phyloP scores from a whole-genome alignment of 2,888 invertebrate species.

The Pammene fasciana region DNA sequence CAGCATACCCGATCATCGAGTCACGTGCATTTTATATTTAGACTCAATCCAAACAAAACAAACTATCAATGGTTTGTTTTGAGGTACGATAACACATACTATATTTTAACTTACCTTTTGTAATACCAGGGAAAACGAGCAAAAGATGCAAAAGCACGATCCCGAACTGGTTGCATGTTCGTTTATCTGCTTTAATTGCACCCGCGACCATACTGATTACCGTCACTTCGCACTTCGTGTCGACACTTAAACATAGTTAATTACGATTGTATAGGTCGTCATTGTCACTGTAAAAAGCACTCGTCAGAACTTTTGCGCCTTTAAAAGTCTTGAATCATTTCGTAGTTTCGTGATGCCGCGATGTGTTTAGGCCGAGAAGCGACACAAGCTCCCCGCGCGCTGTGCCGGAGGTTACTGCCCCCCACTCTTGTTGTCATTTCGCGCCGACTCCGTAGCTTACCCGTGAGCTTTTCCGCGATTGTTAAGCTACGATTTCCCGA shows the following conservation, averaged over 20 bases:
- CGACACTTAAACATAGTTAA: conserved; percentile 57
- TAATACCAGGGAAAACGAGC: conserved; percentile 60
- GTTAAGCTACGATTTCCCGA: conserved; percentile 53
- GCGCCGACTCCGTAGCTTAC: conserved; percentile 78
- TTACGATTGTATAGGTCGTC: neutral
- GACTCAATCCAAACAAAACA: conserved; percentile 9
- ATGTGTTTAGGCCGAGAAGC: conserved; percentile 60
- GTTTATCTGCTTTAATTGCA: conserved; percentile 74
- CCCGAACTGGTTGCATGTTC: conserved; percentile 73
- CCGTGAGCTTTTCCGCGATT: conserved; percentile 63
- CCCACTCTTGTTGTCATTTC: conserved; percentile 74
- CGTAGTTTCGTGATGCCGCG: conserved; percentile 72
- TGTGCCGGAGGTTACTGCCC: conserved; percentile 75
- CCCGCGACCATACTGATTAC: conserved; percentile 72
- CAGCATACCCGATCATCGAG: neutral
- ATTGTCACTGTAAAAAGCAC: conserved; percentile 21
- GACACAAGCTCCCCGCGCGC: conserved; percentile 71
- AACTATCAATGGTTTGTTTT: neutral
- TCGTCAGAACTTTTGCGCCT: neutral
- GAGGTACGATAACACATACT: neutral
- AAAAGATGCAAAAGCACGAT: conserved; percentile 74
- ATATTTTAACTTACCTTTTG: conserved; percentile 65
- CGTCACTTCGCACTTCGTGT: conserved; percentile 59
- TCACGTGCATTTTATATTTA: conserved; percentile 1
- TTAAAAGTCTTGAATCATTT: conserved; percentile 21